Evolutionary conservation across 1,140 invertebrate genomes (phyloP).

Genomic region (Parapsyche elsis): DNA sequence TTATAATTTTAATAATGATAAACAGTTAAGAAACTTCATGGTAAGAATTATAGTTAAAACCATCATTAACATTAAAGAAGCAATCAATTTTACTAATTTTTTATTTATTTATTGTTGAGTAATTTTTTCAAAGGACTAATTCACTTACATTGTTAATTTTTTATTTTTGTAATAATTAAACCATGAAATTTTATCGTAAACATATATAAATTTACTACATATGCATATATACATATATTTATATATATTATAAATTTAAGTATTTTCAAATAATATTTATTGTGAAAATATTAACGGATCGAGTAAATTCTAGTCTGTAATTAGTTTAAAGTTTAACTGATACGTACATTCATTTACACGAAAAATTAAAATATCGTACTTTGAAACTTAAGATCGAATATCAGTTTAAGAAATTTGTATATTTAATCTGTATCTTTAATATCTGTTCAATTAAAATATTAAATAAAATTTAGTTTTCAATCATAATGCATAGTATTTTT

Average conservation of each 20-base stretch:
- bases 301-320: constrained; percentile 57
- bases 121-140: neutral
- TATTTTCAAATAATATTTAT: constrained; percentile 51
- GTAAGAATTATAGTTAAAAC: neutral
- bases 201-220: constrained; percentile 14
- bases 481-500: constrained; percentile 8
- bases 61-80: too few species aligned
- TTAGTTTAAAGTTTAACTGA: constrained; percentile 43
- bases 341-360: constrained; percentile 1
- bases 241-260: constrained; percentile 46
- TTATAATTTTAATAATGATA: neutral
- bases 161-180: constrained; percentile 15
- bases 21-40: constrained; percentile 3
- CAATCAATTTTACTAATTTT: neutral
- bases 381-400: neutral
- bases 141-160: neutral
- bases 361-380: neutral
- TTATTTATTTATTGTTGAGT: neutral
- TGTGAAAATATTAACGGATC: constrained; percentile 52
- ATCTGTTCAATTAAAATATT: constrained; percentile 18
- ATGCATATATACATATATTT: neutral
- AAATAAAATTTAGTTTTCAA: constrained; percentile 17
- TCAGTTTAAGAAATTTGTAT: constrained; percentile 7
- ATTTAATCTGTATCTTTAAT: constrained; percentile 6
- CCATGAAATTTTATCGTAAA: neutral